Conservation (phyloP, 2,888 invertebrate genomes). For the Physocephala rufipes region DNA sequence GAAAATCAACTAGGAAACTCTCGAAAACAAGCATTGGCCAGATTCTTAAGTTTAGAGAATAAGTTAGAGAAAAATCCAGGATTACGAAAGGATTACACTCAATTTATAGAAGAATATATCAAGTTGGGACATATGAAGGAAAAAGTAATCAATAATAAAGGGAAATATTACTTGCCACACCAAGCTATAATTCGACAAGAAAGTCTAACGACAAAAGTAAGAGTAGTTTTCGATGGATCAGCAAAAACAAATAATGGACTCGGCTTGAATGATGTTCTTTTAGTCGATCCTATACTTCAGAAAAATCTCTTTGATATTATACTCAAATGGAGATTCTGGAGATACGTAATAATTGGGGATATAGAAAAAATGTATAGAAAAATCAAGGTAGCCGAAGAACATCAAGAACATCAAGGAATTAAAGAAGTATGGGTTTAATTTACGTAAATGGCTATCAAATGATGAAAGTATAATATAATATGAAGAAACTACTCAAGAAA, state of each 20-base stretch:
- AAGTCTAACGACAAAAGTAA: too few species aligned
- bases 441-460: constrained; percentile 44
- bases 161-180: constrained; percentile 12
- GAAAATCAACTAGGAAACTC: too few species aligned
- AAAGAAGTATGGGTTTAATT: constrained; percentile 34
- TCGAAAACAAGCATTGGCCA: constrained; percentile 1
- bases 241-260: not conserved
- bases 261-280: not conserved
- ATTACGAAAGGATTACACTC: not conserved
- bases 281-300: constrained; percentile 10
- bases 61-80: too few species aligned
- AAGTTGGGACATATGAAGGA: constrained; percentile 13
- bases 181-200: constrained; percentile 9
- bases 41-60: too few species aligned
- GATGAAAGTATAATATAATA: constrained; percentile 3
- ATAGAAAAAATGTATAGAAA: too few species aligned
- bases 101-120: constrained; percentile 13
- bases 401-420: too few species aligned
- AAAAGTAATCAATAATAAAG: not conserved
- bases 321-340: constrained; percentile 3
- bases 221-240: too few species aligned
- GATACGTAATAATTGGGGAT: constrained; percentile 10
- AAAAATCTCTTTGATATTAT: constrained; percentile 7
- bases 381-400: too few species aligned
- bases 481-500: not conserved